A percentile compares a stretch with the other conserved stretches of the same genome.
Evolutionary conservation across 2,113 vertebrate genomes (phyloP).

Genomic region (Osmerus eperlanus): DNA sequence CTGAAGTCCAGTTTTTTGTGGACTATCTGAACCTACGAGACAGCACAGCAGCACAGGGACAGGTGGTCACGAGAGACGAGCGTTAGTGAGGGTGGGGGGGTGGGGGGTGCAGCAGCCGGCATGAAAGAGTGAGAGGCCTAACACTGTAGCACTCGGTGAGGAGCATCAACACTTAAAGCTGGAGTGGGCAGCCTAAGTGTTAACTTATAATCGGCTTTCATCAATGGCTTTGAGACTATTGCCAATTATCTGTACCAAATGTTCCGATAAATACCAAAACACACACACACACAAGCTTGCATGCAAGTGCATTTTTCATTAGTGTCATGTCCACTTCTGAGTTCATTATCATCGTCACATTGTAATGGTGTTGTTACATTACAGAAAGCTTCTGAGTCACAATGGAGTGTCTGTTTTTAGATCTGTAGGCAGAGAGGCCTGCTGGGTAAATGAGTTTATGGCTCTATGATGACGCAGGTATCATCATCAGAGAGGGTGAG

Average conservation of each 20-base stretch:
- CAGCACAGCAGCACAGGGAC: conserved; percentile 75
- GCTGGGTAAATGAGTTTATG: background rate
- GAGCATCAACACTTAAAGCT: no score
- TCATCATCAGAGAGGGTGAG: conserved; percentile 54
- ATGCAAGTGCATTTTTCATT: background rate
- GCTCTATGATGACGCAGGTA: conserved; percentile 58
- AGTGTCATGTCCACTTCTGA: background rate
- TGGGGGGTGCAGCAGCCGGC: conserved; percentile 1
- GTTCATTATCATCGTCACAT: background rate
- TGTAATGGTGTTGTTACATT: background rate
- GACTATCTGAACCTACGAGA: conserved; percentile 92
- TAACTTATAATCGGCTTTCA: no score
- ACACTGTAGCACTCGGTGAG: no score
- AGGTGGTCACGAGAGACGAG: conserved; percentile 18
- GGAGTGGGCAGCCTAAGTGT: no score
- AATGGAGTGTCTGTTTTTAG: conserved; percentile 16
- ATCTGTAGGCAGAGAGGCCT: conserved; percentile 29
- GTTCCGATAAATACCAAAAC: background rate
- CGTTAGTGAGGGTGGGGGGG: background rate
- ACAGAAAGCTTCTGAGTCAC: no score
- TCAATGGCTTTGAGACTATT: background rate
- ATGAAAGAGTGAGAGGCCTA: conserved; percentile 26
- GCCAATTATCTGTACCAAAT: background rate
- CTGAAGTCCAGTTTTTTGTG: conserved; percentile 99
- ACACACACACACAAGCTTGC: background rate